Base-by-base conservation (phyloP, 1,140 invertebrate species). In the Saccostrea cuccullata region DNA sequence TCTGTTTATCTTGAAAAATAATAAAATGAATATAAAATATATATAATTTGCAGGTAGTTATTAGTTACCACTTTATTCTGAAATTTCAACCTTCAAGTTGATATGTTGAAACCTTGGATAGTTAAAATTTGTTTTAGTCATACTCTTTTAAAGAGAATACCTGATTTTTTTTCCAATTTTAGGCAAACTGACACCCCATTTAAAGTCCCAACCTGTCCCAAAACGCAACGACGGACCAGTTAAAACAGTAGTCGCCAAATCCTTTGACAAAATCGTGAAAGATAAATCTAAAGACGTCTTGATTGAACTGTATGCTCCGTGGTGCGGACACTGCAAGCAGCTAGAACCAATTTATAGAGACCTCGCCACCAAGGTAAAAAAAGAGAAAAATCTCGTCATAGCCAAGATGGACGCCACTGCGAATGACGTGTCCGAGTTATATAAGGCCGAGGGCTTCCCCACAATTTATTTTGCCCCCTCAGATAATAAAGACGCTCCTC, bases 391-490 rank as follows among this genome's bases (percentile, higher is more conserved):
- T 88, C 96, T 99, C 15, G 97, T 96, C 82, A 98, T 99, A 93
- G 97, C 99, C 0, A 99, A 99, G 94, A 97, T 99, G 94, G 99
- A 99, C 95, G 99, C 98, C n/a, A 99, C 98, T 0, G 98, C 98
- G 58, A 99, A 99, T 95, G 99, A 99, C 96, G 98, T 99, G 88
- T 98, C 98, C 87, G 95, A 97, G 9, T 93, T 96, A 85, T 99
- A 96, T 94, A 97, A 99, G 91, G 98, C 99, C 17, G 96, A 97
- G 88, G 99, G 96, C 64, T 99, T 99, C 96, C 99, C 99, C 23
- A 99, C 99, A 0, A 96, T 99, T 56, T 99, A 96, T 96, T 99
- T 98, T 98, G 96, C 97, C 83, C 97, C 98, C 1, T 98, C 98
- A 92, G 96, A 98, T 92, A 95, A 95, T 55, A 98, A 98, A 94